These are phyloP conservation scores for Reticulitermes speratus DNA, from an alignment of 1,140 invertebrate genomes.

Conservation along the genomic window DNA sequence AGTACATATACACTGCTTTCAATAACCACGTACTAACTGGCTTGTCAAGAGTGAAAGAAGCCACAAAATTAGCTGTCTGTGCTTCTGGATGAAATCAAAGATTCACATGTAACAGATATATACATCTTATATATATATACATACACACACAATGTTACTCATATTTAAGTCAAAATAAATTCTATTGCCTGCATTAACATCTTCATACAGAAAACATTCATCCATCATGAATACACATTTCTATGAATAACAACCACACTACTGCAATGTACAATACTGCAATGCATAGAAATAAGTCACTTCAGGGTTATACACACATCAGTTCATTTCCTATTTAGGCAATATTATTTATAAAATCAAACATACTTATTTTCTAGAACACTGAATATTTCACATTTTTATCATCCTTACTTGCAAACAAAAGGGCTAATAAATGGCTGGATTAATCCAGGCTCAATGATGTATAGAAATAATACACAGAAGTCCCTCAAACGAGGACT, in stretches of 20 bases:
- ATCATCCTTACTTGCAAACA: constrained; percentile 18
- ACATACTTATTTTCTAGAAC: neutral
- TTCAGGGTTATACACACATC: neutral
- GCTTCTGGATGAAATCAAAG: neutral
- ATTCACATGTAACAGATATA: neutral
- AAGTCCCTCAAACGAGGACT: neutral
- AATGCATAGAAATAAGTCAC: neutral
- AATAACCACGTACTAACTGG: neutral
- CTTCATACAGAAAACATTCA: neutral
- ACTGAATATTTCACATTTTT: neutral
- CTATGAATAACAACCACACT: neutral
- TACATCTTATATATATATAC: neutral
- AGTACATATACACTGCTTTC: neutral
- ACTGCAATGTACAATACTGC: constrained; percentile 11
- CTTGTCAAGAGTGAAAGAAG: neutral
- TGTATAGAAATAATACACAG: neutral
- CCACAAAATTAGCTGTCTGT: neutral
- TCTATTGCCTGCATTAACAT: neutral
- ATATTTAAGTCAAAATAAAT: constrained; percentile 7
- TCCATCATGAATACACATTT: neutral
- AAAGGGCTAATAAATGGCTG: neutral
- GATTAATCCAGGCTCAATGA: neutral
- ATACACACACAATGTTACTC: neutral
- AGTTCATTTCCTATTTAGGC: neutral
- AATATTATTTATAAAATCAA: neutral